phyloP scores from a whole-genome alignment of 1,140 invertebrate genomes.

The Mactra quadrangularis region DNA sequence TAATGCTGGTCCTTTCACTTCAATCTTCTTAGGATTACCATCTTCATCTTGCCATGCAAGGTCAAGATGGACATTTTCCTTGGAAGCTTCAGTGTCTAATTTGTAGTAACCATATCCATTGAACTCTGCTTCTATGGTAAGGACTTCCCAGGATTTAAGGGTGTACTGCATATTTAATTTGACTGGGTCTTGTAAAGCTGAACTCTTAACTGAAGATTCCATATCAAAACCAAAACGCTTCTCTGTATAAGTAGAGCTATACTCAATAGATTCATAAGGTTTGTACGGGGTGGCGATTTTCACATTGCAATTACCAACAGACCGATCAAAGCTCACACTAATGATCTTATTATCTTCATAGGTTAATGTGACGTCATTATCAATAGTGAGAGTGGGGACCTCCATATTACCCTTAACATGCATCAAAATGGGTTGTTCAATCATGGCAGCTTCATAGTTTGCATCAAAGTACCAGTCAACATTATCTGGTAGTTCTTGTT shows the following conservation, averaged over 20 bases:
- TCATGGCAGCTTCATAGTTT: not conserved
- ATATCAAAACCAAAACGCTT: not conserved
- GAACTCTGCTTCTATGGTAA: constrained; percentile 16
- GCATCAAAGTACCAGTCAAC: constrained; percentile 13
- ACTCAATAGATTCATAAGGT: constrained; percentile 16
- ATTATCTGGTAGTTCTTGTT: not conserved
- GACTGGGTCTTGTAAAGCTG: constrained; percentile 1
- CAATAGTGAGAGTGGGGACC: not conserved
- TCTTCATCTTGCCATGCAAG: constrained; percentile 17
- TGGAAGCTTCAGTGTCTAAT: not conserved
- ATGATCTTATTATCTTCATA: not conserved
- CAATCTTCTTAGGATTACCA: not conserved
- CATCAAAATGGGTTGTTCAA: not conserved
- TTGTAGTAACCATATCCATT: constrained; percentile 4
- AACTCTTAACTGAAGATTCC: not conserved
- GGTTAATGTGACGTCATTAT: not conserved
- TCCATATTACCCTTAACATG: not conserved
- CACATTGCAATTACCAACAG: not conserved
- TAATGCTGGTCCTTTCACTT: not conserved
- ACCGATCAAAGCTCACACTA: not conserved
- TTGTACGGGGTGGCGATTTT: constrained; percentile 18
- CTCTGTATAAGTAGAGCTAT: not conserved
- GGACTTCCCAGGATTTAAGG: not conserved
- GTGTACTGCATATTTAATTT: not conserved
- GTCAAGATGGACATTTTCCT: not conserved